Conservation (phyloP, 2,888 invertebrate genomes). For the Neria commutata region DNA sequence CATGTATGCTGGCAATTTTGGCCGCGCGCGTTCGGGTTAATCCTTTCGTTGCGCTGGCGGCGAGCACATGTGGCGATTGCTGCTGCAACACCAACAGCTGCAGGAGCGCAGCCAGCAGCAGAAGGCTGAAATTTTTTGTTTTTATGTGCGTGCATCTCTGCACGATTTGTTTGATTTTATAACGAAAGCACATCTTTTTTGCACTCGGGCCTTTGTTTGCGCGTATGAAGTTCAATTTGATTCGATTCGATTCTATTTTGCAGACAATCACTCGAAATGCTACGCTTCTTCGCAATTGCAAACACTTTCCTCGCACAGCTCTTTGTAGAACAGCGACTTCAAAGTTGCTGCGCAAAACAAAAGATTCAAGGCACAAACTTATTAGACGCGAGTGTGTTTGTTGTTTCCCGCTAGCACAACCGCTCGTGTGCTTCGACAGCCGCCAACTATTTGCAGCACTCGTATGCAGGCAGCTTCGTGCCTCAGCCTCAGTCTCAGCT, state of each 20-base stretch:
- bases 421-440: not conserved
- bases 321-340: not conserved
- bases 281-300: not conserved
- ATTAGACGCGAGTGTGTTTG: not conserved
- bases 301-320: not conserved
- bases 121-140: slow-evolving; percentile 24
- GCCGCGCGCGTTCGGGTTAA: slow-evolving; percentile 35
- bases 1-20: slow-evolving; percentile 34
- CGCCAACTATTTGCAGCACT: slow-evolving; percentile 1
- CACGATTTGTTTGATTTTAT: slow-evolving; percentile 14
- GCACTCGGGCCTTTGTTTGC: no score
- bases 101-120: slow-evolving; percentile 30
- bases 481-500: slow-evolving; percentile 8
- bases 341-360: not conserved
- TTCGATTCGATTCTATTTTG: not conserved
- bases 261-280: no score
- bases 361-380: not conserved
- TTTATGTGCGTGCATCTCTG: slow-evolving; percentile 10
- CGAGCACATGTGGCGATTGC: slow-evolving; percentile 36
- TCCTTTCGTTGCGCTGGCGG: slow-evolving; percentile 35
- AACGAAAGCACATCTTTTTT: slow-evolving; percentile 20
- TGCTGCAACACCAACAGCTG: slow-evolving; percentile 29
- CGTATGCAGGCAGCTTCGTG: slow-evolving; percentile 19
- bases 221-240: no score
- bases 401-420: not conserved